Conservation (phyloP, 1,140 invertebrate genomes). For the Aporrectodea caliginosa region DNA sequence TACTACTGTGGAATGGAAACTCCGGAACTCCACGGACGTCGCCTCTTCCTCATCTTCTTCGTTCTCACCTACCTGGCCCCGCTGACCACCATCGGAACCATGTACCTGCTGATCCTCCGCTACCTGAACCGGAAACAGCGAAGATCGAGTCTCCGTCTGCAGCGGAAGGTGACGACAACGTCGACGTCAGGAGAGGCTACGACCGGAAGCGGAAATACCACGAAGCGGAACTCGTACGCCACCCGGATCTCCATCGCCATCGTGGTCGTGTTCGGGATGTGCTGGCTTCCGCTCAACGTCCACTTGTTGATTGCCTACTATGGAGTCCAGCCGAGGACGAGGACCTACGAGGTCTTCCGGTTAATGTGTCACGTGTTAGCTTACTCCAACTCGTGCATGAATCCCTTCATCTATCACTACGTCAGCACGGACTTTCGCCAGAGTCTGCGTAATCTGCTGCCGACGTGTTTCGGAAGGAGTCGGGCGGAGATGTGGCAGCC, state of each 20-base stretch:
- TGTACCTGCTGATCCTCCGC: constrained; percentile 26
- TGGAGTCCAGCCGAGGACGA: constrained; percentile 9
- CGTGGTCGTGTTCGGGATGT: constrained; percentile 28
- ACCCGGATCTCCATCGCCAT: constrained; percentile 57
- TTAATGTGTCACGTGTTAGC: constrained; percentile 24
- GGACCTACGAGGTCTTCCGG: constrained; percentile 23
- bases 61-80: constrained; percentile 27
- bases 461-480: not conserved
- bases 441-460: constrained; percentile 7
- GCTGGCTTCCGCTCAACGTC: constrained; percentile 30
- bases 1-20: constrained; percentile 28
- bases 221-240: constrained; percentile 56
- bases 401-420: constrained; percentile 34
- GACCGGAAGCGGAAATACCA: too few relatives aligned
- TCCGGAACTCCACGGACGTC: constrained; percentile 3
- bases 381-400: constrained; percentile 29
- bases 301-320: constrained; percentile 24
- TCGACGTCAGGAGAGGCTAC: too few relatives aligned
- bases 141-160: not conserved
- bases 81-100: constrained; percentile 20
- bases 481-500: not conserved
- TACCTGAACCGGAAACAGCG: constrained; percentile 8
- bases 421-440: constrained; percentile 30
- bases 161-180: not conserved
- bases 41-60: constrained; percentile 28